Percentiles rank a stretch among this genome's conserved stretches.
These are phyloP conservation scores for Danio albolineatus DNA, from an alignment of 2,797 vertebrate genomes.

Conservation along the genomic window DNA sequence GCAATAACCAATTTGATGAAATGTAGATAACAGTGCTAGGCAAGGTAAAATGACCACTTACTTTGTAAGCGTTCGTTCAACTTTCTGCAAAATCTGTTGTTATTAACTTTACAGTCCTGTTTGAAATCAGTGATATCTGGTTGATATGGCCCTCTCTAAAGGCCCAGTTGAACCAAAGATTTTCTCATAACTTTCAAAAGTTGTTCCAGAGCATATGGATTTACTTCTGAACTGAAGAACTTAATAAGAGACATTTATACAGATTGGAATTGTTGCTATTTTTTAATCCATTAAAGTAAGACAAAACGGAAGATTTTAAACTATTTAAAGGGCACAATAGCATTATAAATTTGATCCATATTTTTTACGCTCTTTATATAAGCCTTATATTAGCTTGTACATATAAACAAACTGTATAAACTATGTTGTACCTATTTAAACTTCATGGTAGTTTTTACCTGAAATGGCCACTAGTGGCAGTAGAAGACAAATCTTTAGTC, in stretches of 20 bases:
- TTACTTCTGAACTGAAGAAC: background rate
- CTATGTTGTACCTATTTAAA: background rate
- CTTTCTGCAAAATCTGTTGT: background rate
- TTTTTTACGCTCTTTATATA: background rate
- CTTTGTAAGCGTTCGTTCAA: background rate
- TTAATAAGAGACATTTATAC: background rate
- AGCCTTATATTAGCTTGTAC: background rate
- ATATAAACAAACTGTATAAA: background rate
- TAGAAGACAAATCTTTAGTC: too few species aligned
- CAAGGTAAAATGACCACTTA: background rate
- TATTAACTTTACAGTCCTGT: too few species aligned
- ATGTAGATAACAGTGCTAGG: constrained; percentile 4
- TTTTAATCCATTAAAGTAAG: background rate
- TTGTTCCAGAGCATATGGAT: background rate
- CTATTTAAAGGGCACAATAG: background rate
- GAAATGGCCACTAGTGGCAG: background rate
- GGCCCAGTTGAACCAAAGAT: background rate
- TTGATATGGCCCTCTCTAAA: too few species aligned
- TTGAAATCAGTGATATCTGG: constrained; percentile 4
- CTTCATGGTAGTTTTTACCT: background rate
- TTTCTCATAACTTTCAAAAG: background rate
- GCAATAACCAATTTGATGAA: constrained; percentile 1
- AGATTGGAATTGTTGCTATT: background rate
- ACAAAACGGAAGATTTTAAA: background rate
- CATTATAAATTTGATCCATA: background rate